phyloP scores from a whole-genome alignment of 2,113 vertebrate species.

The Gallinago undulata region DNA sequence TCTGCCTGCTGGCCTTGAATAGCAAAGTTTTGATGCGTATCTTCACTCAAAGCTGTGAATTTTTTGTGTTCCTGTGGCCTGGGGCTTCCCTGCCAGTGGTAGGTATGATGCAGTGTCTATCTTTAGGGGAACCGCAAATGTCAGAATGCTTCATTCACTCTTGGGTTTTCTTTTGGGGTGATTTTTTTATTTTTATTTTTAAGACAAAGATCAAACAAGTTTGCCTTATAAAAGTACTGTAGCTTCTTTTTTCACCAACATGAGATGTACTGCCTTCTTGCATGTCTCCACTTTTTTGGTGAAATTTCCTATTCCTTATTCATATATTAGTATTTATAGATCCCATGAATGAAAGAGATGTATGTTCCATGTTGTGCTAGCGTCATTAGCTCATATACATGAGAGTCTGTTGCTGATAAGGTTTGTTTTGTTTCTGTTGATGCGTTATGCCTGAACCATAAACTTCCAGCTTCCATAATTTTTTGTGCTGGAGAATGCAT shows the following conservation, averaged over 20 bases:
- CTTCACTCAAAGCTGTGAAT: not conserved
- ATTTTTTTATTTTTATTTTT: not conserved
- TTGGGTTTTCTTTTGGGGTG: not conserved
- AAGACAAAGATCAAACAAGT: not conserved
- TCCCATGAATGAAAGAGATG: not conserved
- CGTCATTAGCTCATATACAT: not conserved
- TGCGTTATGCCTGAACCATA: not conserved
- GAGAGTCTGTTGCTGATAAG: not conserved
- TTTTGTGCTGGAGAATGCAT: not conserved
- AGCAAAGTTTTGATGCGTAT: not conserved
- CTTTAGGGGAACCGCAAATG: not conserved
- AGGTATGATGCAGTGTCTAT: not conserved
- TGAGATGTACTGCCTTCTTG: not conserved
- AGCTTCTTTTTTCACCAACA: not conserved
- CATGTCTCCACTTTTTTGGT: not conserved
- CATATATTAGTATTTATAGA: not conserved
- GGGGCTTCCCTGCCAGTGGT: not conserved
- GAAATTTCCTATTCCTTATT: not conserved
- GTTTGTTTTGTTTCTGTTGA: not conserved
- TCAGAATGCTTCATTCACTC: not conserved
- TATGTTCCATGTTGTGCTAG: not conserved
- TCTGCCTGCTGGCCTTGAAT: not conserved
- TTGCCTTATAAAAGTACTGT: not conserved
- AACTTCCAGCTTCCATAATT: not conserved
- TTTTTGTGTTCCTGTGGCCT: not conserved